Evolutionary conservation across 2,113 vertebrate species (phyloP).

Genomic region (Ageneiosus marmoratus): DNA sequence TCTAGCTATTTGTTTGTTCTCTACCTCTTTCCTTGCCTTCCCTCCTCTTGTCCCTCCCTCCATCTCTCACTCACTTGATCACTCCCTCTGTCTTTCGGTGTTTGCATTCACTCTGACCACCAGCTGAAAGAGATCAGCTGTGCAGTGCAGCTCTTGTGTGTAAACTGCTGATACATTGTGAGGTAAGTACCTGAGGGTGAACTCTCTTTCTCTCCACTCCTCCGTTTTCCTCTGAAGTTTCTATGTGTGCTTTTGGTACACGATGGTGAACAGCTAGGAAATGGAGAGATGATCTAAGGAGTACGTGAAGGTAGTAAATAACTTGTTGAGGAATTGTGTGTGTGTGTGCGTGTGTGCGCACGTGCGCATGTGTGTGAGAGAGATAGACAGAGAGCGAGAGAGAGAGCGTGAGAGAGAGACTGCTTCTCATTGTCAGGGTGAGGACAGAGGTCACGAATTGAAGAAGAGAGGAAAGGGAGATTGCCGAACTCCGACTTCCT

Average conservation of each 20-base stretch:
- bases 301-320: background rate
- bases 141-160: slow-evolving; percentile 18
- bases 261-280: background rate
- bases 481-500: slow-evolving; percentile 58
- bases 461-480: slow-evolving; percentile 61
- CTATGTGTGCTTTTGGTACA: background rate
- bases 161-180: slow-evolving; percentile 21
- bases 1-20: slow-evolving; percentile 21
- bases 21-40: background rate
- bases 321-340: slow-evolving; percentile 5
- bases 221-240: background rate
- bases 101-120: slow-evolving; percentile 35
- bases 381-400: background rate
- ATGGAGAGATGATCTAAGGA: background rate
- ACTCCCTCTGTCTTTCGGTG: background rate
- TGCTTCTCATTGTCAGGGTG: slow-evolving; percentile 39
- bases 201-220: background rate
- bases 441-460: slow-evolving; percentile 57
- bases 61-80: background rate
- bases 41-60: slow-evolving; percentile 7
- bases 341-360: slow-evolving; percentile 27
- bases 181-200: slow-evolving; percentile 38
- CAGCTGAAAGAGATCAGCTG: slow-evolving; percentile 22
- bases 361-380: background rate
- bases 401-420: background rate